Base-by-base conservation (phyloP, 1,140 invertebrate species). In the Dinothrombium tinctorium region DNA sequence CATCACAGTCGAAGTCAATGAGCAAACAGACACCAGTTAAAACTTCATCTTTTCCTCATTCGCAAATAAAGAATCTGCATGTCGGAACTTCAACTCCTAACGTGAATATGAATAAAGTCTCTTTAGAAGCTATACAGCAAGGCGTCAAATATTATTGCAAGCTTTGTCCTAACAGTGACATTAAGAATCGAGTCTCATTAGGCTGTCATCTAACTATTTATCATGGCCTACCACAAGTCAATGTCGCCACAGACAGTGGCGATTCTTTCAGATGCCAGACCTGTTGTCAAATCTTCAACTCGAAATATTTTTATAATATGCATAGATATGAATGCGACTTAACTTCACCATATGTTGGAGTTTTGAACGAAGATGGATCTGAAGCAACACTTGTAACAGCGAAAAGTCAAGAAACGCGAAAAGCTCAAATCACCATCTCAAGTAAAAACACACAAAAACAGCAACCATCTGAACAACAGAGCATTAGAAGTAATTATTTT, bases 231-330 rank as follows among this genome's bases (percentile, higher is more conserved):
- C 41, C 33, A 17, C 32, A 33, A 2, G 41, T 42, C 2, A 42
- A 42, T 15, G 20, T 33, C 7, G 28, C 15, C 29, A 20, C 22
- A 14, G 23, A 32, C 20, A 17, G 22, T n/a, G 31, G 31, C 21
- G 17, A 17, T 9, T 31, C 31, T 15, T 23, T 33, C 9, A 14
- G 41, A 17, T 42, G 41, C 36, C 41, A 42, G 25, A 42, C 20
- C 15, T 42, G 41, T 42, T 15, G 23, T 14, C 20, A 35, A 26
- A 23, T 20, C 15, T 42, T 42, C 25, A 24, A n/a, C 19, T 35
- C 41, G 12, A 42, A 42, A 42, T 36, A 42, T 24, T 42, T 35
- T 20, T 42, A 42, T 23, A 42, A 42, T 23, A 24, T 33, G 14
- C 41, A 42, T 25, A 21, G 41, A n/a, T 19, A 33, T 23, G 41